Base-by-base conservation (phyloP, 2,888 invertebrate genomes). In the Pristionchus fissidentatus region DNA sequence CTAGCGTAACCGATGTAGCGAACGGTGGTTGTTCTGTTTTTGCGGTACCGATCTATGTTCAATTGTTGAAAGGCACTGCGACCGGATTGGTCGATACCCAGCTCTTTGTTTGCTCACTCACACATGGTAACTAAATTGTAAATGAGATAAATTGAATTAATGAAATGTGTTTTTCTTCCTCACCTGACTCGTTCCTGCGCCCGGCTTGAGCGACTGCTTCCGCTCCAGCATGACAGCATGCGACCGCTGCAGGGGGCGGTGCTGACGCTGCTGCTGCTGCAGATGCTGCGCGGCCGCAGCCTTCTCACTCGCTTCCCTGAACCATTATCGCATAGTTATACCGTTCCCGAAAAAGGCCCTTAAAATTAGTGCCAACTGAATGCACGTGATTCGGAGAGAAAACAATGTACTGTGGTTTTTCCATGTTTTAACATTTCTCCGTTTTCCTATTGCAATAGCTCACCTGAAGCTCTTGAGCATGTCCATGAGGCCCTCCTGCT, bases 401-500 rank as follows among this genome's bases (percentile, higher is more conserved):
- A 15, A 15, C 10, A 15, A 19, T 49, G 49, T n/a, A n/a, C n/a
- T n/a, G n/a, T n/a, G n/a, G n/a, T 26, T 26, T 8, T 43, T 29
- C 3, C 10, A 62, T 29, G n/a, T 29, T 29, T 62, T 29, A 29
- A n/a, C 32, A 3, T 32, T 3, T n/a, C 5, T 35, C 66, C 66
- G 66, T 35, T 32, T 35, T 66, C 22, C 15, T 32, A 32, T 38
- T 4, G 38, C 29, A 55, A 57, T 5, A 52, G 3, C 80, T 5
- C 5, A 62, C 80, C 80, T 26, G n/a, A 62, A 81, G 7, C 43
- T 46, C 10, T 81, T 60, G 1, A 81, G 62, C 29, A 81, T 62
- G 38, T 81, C 38, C 62, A 46, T 5, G 22, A 79, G 38, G 5
- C 29, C 41, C 26, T 79, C 57, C 26, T 52, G 55, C 13, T 79